A percentile compares a stretch with the other conserved stretches of the same genome.
phyloP scores from a whole-genome alignment of 2,797 vertebrate genomes.

The Sparus aurata region DNA sequence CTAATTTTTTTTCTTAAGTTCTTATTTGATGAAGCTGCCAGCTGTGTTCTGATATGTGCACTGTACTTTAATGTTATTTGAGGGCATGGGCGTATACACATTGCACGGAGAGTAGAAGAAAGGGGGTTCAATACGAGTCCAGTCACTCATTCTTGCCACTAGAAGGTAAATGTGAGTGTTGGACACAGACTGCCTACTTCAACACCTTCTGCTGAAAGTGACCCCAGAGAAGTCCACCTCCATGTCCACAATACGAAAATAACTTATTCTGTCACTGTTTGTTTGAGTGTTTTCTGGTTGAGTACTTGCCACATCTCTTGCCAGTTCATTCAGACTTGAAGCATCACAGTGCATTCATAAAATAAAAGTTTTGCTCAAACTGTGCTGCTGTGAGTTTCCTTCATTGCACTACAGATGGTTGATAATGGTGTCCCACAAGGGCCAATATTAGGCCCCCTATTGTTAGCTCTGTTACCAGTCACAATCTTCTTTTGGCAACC shows the following conservation, averaged over 20 bases:
- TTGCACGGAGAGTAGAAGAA: background rate
- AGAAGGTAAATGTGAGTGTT: background rate
- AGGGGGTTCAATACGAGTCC: background rate
- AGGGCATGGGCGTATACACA: background rate
- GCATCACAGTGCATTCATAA: background rate
- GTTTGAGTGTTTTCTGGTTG: background rate
- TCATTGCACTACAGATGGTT: background rate
- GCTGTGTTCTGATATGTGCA: background rate
- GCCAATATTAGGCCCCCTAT: background rate
- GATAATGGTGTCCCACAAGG: background rate
- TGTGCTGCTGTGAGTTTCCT: conserved; percentile 7
- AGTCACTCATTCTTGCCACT: background rate
- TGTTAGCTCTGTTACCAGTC: background rate
- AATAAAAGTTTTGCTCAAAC: conserved; percentile 9
- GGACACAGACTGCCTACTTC: background rate
- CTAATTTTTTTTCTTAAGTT: background rate
- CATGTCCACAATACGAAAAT: background rate
- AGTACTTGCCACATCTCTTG: background rate
- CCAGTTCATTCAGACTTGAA: background rate
- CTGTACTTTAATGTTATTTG: background rate
- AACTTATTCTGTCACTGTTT: background rate
- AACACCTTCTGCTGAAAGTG: background rate
- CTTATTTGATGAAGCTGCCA: background rate
- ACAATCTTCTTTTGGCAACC: background rate
- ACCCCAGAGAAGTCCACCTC: background rate